These are phyloP conservation scores for Drosophila histrio DNA, from an alignment of 2,888 invertebrate species.

Conservation along the genomic window DNA sequence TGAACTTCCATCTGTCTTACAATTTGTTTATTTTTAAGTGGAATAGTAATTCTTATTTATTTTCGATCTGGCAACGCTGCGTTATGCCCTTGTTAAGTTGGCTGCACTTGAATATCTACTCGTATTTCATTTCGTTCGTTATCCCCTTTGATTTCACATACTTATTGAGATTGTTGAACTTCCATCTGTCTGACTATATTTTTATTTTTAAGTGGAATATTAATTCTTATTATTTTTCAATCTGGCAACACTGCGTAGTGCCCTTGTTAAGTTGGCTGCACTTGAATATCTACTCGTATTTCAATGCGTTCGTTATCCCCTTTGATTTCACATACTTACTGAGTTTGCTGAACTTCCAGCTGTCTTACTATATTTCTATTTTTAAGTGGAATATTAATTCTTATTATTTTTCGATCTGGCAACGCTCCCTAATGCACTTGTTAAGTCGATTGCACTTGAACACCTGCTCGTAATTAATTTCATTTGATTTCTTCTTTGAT, in stretches of 20 bases:
- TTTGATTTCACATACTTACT: background rate
- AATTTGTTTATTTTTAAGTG: too few species aligned
- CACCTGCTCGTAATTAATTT: background rate
- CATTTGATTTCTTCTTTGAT: background rate
- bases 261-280: slow-evolving; percentile 10
- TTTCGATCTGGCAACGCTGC: slow-evolving; percentile 1
- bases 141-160: too few species aligned
- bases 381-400: background rate
- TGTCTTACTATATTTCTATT: background rate
- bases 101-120: too few species aligned
- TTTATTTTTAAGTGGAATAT: background rate
- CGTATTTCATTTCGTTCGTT: too few species aligned
- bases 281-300: background rate
- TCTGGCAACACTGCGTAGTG: background rate
- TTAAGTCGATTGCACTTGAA: slow-evolving; percentile 14
- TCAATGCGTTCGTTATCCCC: background rate
- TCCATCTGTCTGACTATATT: too few species aligned
- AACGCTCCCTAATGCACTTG: background rate
- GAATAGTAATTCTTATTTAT: too few species aligned
- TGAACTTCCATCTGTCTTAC: too few species aligned
- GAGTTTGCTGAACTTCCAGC: background rate
- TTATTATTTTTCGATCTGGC: slow-evolving; percentile 6
- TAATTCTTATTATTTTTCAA: slow-evolving; percentile 5
- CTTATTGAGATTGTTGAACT: too few species aligned
- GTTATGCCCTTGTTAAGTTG: slow-evolving; percentile 6